Evolutionary conservation across 2,797 vertebrate species (phyloP).

Genomic region (Dendrocincla fuliginosa): DNA sequence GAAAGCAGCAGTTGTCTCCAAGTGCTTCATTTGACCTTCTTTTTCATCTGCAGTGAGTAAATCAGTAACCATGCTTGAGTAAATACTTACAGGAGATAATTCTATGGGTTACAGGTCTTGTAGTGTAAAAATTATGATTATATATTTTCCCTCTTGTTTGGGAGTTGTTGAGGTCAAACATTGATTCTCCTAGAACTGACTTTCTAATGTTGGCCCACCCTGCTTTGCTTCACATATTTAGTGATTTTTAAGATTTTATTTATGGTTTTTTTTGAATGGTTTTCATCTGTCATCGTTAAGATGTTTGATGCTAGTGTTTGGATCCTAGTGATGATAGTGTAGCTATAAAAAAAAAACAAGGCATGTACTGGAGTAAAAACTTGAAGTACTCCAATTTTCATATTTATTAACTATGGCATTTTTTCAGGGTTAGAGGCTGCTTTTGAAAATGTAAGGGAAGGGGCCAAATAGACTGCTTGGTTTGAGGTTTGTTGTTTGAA

Average conservation of each 20-base stretch:
- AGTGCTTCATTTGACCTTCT: neutral
- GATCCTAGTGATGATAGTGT: conserved; percentile 10
- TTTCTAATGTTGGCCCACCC: neutral
- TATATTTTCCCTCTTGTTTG: neutral
- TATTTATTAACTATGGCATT: conserved; percentile 63
- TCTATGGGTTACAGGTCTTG: neutral
- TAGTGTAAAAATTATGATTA: neutral
- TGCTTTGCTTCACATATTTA: neutral
- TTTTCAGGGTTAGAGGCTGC: conserved; percentile 38
- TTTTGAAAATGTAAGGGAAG: conserved; percentile 55
- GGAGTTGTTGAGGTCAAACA: neutral
- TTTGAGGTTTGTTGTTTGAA: conserved; percentile 3
- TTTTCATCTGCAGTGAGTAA: neutral
- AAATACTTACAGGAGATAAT: neutral
- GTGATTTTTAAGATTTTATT: neutral
- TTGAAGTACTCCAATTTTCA: conserved; percentile 69
- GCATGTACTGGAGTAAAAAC: conserved; percentile 70
- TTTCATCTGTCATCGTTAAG: neutral
- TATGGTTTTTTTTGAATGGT: neutral
- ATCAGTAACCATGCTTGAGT: neutral
- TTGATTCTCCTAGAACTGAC: neutral
- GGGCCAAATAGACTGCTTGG: conserved; percentile 24
- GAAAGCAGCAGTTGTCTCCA: neutral
- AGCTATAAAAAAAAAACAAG: conserved; percentile 64
- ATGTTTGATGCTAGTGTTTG: too few species aligned